phyloP scores from a whole-genome alignment of 1,140 invertebrate species.

The Palaemon carinicauda region DNA sequence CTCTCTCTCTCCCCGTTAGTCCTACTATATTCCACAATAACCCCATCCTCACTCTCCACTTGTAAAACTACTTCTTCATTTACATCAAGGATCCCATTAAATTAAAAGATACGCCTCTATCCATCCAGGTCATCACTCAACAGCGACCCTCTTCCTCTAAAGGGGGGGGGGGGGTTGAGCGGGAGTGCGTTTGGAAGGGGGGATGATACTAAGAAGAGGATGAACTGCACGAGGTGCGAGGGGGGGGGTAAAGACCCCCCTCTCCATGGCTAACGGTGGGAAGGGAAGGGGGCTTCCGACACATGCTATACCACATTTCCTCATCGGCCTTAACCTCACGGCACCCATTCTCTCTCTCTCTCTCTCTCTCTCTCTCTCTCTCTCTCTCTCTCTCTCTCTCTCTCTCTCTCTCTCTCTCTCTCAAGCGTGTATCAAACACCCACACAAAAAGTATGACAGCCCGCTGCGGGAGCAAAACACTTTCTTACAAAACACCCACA shows the following conservation, averaged over 20 bases:
- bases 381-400: background rate
- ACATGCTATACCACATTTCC: background rate
- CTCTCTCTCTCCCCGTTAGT: background rate
- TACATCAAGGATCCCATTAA: no score
- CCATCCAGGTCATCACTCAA: no score
- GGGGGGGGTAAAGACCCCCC: background rate
- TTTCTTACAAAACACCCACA: no score
- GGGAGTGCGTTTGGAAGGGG: background rate
- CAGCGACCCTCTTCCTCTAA: no score
- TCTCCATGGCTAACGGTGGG: background rate
- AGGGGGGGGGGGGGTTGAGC: background rate
- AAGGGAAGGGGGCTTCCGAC: background rate
- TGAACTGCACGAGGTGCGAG: background rate
- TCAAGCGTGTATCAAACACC: background rate
- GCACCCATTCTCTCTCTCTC: background rate
- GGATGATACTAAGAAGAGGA: background rate
- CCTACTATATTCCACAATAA: background rate
- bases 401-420: background rate
- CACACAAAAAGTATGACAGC: no score
- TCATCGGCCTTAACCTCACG: background rate
- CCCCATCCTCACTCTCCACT: background rate
- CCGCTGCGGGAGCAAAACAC: no score
- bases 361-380: background rate
- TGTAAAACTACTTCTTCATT: background rate
- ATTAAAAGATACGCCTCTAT: no score